phyloP scores from a whole-genome alignment of 1,140 invertebrate species.

The Cotesia typhae region DNA sequence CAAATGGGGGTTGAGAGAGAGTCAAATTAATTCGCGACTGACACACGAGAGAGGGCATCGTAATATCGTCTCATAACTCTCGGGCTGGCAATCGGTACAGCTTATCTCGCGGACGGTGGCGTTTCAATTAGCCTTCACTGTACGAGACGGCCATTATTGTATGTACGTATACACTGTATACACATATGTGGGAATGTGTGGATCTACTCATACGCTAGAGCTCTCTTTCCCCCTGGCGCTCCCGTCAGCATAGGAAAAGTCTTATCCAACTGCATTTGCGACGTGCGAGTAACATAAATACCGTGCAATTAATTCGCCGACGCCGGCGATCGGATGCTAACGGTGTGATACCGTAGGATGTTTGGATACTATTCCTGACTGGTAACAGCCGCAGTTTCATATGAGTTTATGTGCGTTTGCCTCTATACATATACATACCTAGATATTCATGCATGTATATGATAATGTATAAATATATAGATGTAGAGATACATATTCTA shows the following conservation, averaged over 20 bases:
- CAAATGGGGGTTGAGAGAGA: constrained; percentile 24
- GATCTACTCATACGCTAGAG: no score
- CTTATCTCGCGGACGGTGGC: constrained; percentile 40
- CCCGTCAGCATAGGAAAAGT: constrained; percentile 32
- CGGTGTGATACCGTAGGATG: constrained; percentile 1
- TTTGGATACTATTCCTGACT: constrained; percentile 7
- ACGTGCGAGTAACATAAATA: constrained; percentile 38
- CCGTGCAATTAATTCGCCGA: constrained; percentile 40
- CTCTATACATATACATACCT: no score
- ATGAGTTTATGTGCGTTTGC: neutral
- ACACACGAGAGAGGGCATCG: constrained; percentile 38
- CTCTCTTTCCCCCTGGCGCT: no score
- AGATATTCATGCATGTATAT: neutral
- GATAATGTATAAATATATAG: neutral
- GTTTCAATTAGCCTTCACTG: constrained; percentile 43
- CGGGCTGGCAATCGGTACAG: constrained; percentile 34
- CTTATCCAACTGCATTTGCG: constrained; percentile 37
- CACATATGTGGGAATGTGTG: neutral
- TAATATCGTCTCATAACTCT: constrained; percentile 46
- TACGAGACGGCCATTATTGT: constrained; percentile 14
- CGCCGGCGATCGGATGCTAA: constrained; percentile 33
- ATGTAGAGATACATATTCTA: no score
- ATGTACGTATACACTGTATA: neutral
- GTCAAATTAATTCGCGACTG: constrained; percentile 43
- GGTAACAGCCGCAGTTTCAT: constrained; percentile 4